Base-by-base conservation (phyloP, 2,888 invertebrate genomes). In the Eupsilia transversa region DNA sequence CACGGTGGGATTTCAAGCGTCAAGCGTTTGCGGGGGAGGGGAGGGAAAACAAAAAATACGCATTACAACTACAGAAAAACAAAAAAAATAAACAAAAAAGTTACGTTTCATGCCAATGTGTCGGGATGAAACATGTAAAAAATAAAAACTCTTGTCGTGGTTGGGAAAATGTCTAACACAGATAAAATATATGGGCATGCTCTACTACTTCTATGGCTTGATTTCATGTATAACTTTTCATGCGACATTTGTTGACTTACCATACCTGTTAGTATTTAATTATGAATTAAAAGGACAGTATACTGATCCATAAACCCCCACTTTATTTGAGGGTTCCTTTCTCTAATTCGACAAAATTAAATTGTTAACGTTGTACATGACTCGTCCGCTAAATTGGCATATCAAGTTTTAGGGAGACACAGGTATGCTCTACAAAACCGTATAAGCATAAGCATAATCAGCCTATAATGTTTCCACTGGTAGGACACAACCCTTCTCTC, bases 161-260 rank as follows among this genome's bases (percentile, higher is more conserved):
- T 96, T 96, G 96, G 96, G 95, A 96, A 96, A 96, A 96, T 96
- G 96, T 96, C 95, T 96, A 96, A 96, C 95, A 94, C 91, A 90
- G 85, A 87, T 91, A 88, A 87, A 89, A 86, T 84, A 89, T 83
- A 86, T 87, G 86, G 72, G 91, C 96, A 95, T 95, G 95, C 95
- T 93, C 82, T 87, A 89, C 93, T 95, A 95, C 94, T 79, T 94
- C 96, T 96, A 96, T 96, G 96, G 96, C 96, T 95, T 92, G 89
- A 81, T 77, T 81, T 84, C 59, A 79, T 80, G 73, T 84, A 84
- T 77, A 78, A 80, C 52, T 86, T 86, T 80, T 84, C 93, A 92
- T 93, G 92, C 93, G 87, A 87, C 74, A 85, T 74, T 86, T 84
- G 64, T 84, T 79, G 60, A 92, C 92, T 93, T 93, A 93, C 92